phyloP scores from a whole-genome alignment of 2,113 vertebrate genomes.

The Brachirus orientalis region DNA sequence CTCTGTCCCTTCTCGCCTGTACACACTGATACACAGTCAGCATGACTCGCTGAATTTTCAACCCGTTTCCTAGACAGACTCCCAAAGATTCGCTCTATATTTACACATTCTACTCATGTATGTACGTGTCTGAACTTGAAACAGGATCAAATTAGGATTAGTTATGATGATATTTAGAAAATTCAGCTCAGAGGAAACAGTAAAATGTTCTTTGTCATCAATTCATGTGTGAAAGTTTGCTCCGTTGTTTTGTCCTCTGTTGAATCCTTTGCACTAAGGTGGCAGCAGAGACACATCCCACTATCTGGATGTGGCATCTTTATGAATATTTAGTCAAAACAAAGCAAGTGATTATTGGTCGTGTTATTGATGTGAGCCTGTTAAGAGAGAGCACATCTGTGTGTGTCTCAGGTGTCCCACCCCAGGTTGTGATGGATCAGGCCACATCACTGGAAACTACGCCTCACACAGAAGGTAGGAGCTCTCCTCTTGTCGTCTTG shows the following conservation, averaged over 20 bases:
- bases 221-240: too few relatives aligned
- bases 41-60: not conserved
- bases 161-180: not conserved
- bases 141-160: not conserved
- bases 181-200: not conserved
- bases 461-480: constrained; percentile 95
- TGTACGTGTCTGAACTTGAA: too few relatives aligned
- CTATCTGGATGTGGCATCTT: not conserved
- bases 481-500: not conserved
- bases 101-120: not conserved
- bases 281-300: not conserved
- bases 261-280: not conserved
- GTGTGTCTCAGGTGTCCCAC: constrained; percentile 90
- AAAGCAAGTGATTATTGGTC: not conserved
- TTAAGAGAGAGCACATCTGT: constrained; percentile 21
- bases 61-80: not conserved
- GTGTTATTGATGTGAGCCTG: not conserved
- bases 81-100: not conserved
- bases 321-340: not conserved
- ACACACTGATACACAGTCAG: not conserved
- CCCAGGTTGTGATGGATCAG: constrained; percentile 95
- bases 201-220: too few relatives aligned
- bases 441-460: constrained; percentile 99
- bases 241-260: too few relatives aligned
- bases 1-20: constrained; percentile 54